phyloP scores from a whole-genome alignment of 2,797 vertebrate species.

The Sardinella longiceps region DNA sequence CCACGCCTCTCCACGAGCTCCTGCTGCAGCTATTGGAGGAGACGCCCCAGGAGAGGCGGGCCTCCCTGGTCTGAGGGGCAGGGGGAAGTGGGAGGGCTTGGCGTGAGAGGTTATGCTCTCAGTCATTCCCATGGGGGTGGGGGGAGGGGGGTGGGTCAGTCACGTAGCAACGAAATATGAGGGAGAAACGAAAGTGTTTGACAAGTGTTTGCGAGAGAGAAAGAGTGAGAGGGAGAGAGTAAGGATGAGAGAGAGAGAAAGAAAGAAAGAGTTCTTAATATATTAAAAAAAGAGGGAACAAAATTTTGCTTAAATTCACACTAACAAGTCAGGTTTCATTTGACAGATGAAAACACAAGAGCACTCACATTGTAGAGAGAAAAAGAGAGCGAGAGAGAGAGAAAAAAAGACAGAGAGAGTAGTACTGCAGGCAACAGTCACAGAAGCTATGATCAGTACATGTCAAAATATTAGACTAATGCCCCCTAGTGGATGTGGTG shows the following conservation, averaged over 20 bases:
- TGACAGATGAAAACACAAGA: neutral
- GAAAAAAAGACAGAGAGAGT: too few relatives aligned
- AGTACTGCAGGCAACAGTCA: neutral
- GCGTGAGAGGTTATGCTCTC: neutral
- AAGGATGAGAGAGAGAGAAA: conserved; percentile 17
- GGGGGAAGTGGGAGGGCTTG: conserved; percentile 10
- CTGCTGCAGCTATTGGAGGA: conserved; percentile 97
- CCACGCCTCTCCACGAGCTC: conserved; percentile 93
- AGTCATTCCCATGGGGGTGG: neutral
- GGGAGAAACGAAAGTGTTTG: neutral
- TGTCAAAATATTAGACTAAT: neutral
- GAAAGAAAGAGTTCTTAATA: conserved; percentile 32
- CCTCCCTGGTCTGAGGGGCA: conserved; percentile 84
- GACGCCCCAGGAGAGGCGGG: conserved; percentile 90
- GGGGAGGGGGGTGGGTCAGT: neutral
- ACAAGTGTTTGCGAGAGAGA: neutral
- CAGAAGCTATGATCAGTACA: neutral
- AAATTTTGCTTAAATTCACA: neutral
- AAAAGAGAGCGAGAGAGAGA: neutral
- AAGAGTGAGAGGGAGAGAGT: conserved; percentile 41
- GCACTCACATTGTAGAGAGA: neutral
- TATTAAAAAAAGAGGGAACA: neutral
- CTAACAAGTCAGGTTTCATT: neutral
- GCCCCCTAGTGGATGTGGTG: neutral
- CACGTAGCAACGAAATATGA: conserved; percentile 2